A percentile compares a stretch with the other conserved stretches of the same genome.
Evolutionary conservation across 2,888 invertebrate species (phyloP).

Genomic region (Lasioglossum malachurum): DNA sequence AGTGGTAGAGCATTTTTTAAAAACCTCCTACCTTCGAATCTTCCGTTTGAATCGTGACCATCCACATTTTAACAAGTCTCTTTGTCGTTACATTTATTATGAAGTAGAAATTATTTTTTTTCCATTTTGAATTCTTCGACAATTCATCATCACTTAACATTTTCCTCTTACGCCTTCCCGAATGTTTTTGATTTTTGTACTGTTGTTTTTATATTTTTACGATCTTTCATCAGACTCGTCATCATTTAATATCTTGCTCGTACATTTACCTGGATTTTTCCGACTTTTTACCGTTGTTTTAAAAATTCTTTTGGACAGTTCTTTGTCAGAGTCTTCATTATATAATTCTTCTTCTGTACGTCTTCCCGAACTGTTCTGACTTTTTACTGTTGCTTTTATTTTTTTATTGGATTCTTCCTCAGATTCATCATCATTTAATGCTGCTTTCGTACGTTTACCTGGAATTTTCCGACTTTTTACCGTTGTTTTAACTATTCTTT

Average conservation of each 20-base stretch:
- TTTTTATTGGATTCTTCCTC: slow-evolving; percentile 10
- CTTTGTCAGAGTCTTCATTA: slow-evolving; percentile 75
- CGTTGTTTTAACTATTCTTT: too few species aligned
- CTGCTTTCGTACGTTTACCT: background rate
- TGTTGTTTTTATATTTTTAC: slow-evolving; percentile 78
- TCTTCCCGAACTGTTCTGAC: slow-evolving; percentile 74
- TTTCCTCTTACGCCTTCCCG: slow-evolving; percentile 32
- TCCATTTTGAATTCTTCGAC: slow-evolving; percentile 35
- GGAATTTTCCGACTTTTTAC: background rate
- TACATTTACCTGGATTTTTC: slow-evolving; percentile 51
- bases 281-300: slow-evolving; percentile 70
- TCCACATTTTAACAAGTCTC: slow-evolving; percentile 19
- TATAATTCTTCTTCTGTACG: slow-evolving; percentile 66
- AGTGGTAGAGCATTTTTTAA: background rate
- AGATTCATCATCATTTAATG: background rate
- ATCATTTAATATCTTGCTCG: background rate
- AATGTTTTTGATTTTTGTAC: slow-evolving; percentile 52
- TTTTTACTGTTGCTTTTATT: slow-evolving; percentile 16
- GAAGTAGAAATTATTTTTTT: slow-evolving; percentile 44
- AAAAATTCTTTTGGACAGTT: slow-evolving; percentile 78
- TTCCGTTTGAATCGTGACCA: slow-evolving; percentile 62
- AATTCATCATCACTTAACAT: slow-evolving; percentile 24
- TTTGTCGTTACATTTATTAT: background rate
- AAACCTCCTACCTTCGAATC: slow-evolving; percentile 70
- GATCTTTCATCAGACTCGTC: slow-evolving; percentile 78